Base-by-base conservation (phyloP, 1,140 invertebrate genomes). In the Eriosoma lanigerum region DNA sequence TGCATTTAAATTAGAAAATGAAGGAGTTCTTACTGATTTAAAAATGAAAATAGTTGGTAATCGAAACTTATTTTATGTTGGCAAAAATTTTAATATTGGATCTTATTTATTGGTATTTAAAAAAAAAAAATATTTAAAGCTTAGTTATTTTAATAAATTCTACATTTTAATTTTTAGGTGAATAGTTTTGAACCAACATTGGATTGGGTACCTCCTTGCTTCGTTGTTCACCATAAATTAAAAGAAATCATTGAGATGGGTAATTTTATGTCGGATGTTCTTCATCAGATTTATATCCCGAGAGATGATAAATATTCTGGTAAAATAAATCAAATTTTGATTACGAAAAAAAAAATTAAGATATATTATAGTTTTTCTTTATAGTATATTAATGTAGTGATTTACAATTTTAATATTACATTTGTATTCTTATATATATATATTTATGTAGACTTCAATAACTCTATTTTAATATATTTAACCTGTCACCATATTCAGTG, bases 11-110 rank as follows among this genome's bases (percentile, higher is more conserved):
- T 85, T 85, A 0, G 89, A 89, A 80, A 89, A 91, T 82, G 95
- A 97, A 86, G 95, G 95, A 0, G 88, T 89, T 81, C 87, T 96
- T 1, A 94, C 93, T 0, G 85, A 88, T 52, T 85, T 96, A 1
- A 94, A 96, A 84, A 88, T 90, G 9, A 89, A 90, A 83, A 85
- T 96, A 4, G 89, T 96, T 13, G 93, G 93, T 2, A 97, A 97
- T 86, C 90, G 90, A 82, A 94, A 94, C 87, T 85, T 95, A 19
- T 91, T 89, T 82, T 91, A 92, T 82, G 89, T 91, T 72, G 92
- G 89, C 0, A 86, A 86, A 17, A 85, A 87, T 9, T 86, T 86
- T 81, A 84, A 85, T 19, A 66, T 91, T 21, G 85, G 85, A 29
- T 85, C 86, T 46, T 85, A 86, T 48, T 85, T 91, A 82, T 86